Percentiles rank a stretch among this genome's conserved stretches.
phyloP scores from a whole-genome alignment of 2,113 vertebrate species.

The Callionymus lyra region DNA sequence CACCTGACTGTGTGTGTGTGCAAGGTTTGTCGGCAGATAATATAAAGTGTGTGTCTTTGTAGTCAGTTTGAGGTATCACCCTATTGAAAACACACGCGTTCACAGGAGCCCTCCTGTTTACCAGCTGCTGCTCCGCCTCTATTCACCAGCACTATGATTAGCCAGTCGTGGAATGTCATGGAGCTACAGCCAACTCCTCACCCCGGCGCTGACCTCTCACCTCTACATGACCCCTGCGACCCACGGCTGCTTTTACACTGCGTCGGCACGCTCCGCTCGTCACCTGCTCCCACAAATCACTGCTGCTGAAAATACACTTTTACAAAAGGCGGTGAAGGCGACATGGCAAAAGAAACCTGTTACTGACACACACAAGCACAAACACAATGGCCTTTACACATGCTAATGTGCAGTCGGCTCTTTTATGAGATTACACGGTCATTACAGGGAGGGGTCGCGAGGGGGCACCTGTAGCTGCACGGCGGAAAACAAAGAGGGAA shows the following conservation, averaged over 20 bases:
- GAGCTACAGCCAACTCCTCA: slow-evolving; percentile 44
- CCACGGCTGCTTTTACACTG: slow-evolving; percentile 52
- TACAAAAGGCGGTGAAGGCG: slow-evolving; percentile 7
- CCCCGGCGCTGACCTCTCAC: slow-evolving; percentile 45
- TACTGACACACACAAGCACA: slow-evolving; percentile 23
- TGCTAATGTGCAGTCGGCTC: slow-evolving; percentile 51
- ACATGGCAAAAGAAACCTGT: slow-evolving; percentile 18
- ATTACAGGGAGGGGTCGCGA: slow-evolving; percentile 51
- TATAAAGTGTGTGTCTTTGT: slow-evolving; percentile 1
- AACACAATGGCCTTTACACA: slow-evolving; percentile 54
- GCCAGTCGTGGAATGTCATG: slow-evolving; percentile 53
- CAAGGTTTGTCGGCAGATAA: too few relatives aligned
- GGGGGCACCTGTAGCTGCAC: slow-evolving; percentile 49
- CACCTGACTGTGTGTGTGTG: slow-evolving; percentile 27
- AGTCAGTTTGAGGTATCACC: slow-evolving; percentile 14
- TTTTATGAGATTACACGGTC: slow-evolving; percentile 61
- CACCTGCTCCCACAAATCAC: slow-evolving; percentile 42
- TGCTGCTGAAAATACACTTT: slow-evolving; percentile 5
- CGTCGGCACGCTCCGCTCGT: slow-evolving; percentile 36
- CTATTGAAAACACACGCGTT: slow-evolving; percentile 31
- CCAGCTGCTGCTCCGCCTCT: slow-evolving; percentile 50
- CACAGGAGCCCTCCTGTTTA: slow-evolving; percentile 26
- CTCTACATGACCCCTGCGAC: slow-evolving; percentile 22
- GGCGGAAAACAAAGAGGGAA: slow-evolving; percentile 9
- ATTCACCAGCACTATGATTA: slow-evolving; percentile 57